Evolutionary conservation across 2,797 vertebrate genomes (phyloP).

Genomic region (Champsocephalus esox): DNA sequence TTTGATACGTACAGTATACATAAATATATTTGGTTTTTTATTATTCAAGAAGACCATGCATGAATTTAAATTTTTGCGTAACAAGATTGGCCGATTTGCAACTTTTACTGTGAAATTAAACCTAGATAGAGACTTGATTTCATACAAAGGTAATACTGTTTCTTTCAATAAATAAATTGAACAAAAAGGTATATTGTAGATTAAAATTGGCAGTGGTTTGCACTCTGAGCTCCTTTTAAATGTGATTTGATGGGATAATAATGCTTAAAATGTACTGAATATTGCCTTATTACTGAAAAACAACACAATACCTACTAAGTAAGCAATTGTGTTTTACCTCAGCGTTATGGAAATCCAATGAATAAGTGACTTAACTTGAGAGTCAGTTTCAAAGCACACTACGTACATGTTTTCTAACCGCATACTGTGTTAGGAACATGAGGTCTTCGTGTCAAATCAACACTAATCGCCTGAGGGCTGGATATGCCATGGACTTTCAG

Average conservation of each 20-base stretch:
- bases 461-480: constrained; percentile 45
- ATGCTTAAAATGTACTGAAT: not conserved
- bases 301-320: not conserved
- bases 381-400: not conserved
- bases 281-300: not conserved
- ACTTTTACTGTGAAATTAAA: not conserved
- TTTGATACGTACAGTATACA: too few species aligned
- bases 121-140: not conserved
- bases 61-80: not conserved
- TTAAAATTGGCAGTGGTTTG: too few species aligned
- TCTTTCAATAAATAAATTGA: not conserved
- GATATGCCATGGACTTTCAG: constrained; percentile 40
- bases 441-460: constrained; percentile 29
- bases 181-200: not conserved
- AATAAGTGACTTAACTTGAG: not conserved
- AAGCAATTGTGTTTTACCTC: not conserved
- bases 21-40: too few species aligned
- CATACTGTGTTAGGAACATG: constrained; percentile 36
- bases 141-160: not conserved
- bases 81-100: not conserved
- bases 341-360: constrained; percentile 3
- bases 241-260: not conserved
- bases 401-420: constrained; percentile 43
- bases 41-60: too few species aligned
- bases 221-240: not conserved